Conservation (phyloP, 2,888 invertebrate species). For the Cantharis flavilabris region DNA sequence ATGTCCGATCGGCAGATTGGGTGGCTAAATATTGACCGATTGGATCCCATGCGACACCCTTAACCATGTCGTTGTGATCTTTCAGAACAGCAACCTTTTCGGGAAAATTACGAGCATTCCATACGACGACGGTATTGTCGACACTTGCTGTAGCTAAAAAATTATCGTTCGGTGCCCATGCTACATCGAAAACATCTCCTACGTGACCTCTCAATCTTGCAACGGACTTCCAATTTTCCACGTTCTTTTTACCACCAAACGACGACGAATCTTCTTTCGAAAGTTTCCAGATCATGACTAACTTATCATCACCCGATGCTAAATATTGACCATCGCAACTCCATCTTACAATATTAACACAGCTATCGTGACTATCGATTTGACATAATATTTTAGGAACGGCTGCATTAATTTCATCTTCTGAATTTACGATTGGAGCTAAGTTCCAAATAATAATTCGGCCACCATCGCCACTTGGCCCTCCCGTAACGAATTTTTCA, state of each 20-base stretch:
- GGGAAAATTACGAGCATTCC: constrained; percentile 92
- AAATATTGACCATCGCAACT: constrained; percentile 84
- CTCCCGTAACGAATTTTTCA: constrained; percentile 91
- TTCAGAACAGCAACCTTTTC: constrained; percentile 81
- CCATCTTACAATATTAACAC: constrained; percentile 98
- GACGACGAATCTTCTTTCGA: constrained; percentile 62
- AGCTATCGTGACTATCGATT: constrained; percentile 95
- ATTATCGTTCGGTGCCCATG: constrained; percentile 94
- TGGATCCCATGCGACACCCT: constrained; percentile 97
- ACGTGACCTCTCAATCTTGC: constrained; percentile 88
- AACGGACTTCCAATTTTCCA: constrained; percentile 92
- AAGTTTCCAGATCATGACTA: constrained; percentile 91
- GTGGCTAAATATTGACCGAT: constrained; percentile 96
- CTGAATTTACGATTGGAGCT: constrained; percentile 79
- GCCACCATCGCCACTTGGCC: constrained; percentile 89
- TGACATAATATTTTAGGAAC: constrained; percentile 93
- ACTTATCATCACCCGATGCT: constrained; percentile 93
- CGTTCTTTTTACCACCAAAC: constrained; percentile 74
- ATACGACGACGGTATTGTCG: constrained; percentile 94
- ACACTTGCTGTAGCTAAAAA: constrained; percentile 97
- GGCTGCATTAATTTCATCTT: constrained; percentile 77
- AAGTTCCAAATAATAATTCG: constrained; percentile 96
- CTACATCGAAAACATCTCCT: constrained; percentile 91
- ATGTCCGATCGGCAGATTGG: constrained; percentile 93
- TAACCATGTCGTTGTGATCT: constrained; percentile 92